These are phyloP conservation scores for Ondatra zibethicus DNA, from an alignment of 2,113 vertebrate species.

Conservation along the genomic window DNA sequence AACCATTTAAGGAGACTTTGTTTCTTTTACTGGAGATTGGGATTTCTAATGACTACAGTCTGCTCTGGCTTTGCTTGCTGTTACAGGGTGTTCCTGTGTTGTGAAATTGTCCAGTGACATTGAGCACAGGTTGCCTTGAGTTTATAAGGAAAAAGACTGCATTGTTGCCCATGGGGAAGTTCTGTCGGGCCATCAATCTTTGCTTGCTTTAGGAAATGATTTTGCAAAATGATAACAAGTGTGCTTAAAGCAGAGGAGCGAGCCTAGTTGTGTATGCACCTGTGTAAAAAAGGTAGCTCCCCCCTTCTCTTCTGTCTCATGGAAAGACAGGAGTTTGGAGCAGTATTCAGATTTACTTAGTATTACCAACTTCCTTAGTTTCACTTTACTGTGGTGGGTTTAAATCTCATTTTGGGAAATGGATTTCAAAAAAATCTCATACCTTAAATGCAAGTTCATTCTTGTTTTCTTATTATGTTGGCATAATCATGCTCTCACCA, in stretches of 20 bases:
- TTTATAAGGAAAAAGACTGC: background rate
- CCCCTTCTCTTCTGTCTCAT: background rate
- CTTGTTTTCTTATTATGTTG: background rate
- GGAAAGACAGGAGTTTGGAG: background rate
- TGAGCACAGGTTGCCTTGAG: background rate
- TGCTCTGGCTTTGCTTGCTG: background rate
- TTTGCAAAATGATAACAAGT: background rate
- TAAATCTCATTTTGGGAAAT: conserved; percentile 5
- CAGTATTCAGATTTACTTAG: background rate
- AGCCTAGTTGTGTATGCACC: background rate
- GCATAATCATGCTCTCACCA: background rate
- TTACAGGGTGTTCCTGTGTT: background rate
- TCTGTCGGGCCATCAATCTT: background rate
- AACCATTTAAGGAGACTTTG: background rate
- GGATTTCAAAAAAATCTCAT: background rate
- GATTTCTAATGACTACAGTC: background rate
- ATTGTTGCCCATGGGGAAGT: background rate
- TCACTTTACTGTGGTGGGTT: background rate
- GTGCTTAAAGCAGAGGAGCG: background rate
- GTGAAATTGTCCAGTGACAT: background rate
- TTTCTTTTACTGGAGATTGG: background rate
- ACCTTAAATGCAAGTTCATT: background rate
- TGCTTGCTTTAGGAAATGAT: background rate
- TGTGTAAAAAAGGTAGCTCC: background rate
- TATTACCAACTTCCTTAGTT: background rate